Percentiles rank a stretch among this genome's conserved stretches.
These are phyloP conservation scores for Aphaenogaster floridana DNA, from an alignment of 1,140 invertebrate species.

Conservation along the genomic window DNA sequence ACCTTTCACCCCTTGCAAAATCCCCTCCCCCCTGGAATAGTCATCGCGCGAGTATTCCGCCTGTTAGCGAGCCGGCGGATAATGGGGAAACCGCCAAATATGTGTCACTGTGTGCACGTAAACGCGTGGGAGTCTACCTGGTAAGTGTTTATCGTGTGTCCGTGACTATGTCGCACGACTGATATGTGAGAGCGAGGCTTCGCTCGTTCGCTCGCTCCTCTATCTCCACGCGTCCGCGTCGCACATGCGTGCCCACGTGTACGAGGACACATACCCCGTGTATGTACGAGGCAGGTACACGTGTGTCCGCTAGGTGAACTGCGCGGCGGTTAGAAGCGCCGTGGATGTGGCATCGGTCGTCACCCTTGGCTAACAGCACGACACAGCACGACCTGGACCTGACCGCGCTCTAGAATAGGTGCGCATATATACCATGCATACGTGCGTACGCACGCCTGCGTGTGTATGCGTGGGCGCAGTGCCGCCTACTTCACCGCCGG, in stretches of 20 bases:
- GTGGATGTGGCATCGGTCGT: slow-evolving; percentile 48
- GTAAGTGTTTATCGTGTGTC: slow-evolving; percentile 67
- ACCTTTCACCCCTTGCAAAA: slow-evolving; percentile 71
- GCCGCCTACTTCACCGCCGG: slow-evolving; percentile 58
- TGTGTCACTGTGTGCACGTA: slow-evolving; percentile 21
- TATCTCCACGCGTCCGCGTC: slow-evolving; percentile 33
- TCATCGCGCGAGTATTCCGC: slow-evolving; percentile 79
- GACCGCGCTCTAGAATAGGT: not conserved
- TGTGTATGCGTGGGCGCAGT: slow-evolving; percentile 51
- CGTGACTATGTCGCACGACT: slow-evolving; percentile 40
- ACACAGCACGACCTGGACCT: slow-evolving; percentile 38
- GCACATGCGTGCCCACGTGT: slow-evolving; percentile 60
- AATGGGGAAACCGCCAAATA: slow-evolving; percentile 66
- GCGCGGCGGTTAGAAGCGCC: slow-evolving; percentile 27
- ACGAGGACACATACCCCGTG: slow-evolving; percentile 29
- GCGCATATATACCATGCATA: not conserved
- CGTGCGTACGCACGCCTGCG: not conserved
- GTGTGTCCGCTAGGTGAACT: slow-evolving; percentile 58
- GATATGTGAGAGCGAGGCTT: slow-evolving; percentile 27
- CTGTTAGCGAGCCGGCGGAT: slow-evolving; percentile 67
- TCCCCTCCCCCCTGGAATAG: slow-evolving; percentile 73
- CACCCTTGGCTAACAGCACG: slow-evolving; percentile 47
- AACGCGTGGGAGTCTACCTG: slow-evolving; percentile 24
- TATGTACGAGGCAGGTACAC: slow-evolving; percentile 34
- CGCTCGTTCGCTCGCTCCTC: not conserved